These are phyloP conservation scores for Piscicola geometra DNA, from an alignment of 2,888 invertebrate genomes.

Conservation along the genomic window DNA sequence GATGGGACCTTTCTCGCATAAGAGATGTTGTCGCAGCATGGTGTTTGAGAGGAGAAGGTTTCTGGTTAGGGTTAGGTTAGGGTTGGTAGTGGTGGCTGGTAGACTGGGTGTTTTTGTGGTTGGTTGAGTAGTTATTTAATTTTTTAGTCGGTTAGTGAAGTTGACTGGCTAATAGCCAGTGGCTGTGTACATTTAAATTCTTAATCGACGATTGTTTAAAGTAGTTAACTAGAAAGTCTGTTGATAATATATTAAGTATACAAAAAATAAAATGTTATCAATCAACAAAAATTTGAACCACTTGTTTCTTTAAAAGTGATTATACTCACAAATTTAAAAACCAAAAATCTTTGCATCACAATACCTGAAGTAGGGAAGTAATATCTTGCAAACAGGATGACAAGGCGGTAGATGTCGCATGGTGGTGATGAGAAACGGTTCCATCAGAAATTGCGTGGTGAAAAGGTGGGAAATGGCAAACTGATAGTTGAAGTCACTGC, in stretches of 20 bases:
- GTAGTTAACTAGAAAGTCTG: no score
- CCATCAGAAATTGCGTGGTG: constrained; percentile 46
- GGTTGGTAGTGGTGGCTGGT: neutral
- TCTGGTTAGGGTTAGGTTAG: no score
- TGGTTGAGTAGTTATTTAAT: no score
- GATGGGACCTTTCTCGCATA: constrained; percentile 39
- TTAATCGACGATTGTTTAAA: neutral
- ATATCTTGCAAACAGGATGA: constrained; percentile 57
- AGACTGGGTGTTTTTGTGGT: neutral
- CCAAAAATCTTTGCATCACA: no score
- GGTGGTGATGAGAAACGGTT: constrained; percentile 56
- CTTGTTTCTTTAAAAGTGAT: no score
- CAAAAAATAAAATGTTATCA: no score
- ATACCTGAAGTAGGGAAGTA: constrained; percentile 57
- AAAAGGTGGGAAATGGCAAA: constrained; percentile 40
- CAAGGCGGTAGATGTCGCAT: constrained; percentile 57
- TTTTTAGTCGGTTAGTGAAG: neutral
- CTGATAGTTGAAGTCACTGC: constrained; percentile 48
- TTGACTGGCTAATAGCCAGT: neutral
- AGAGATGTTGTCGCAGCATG: constrained; percentile 38
- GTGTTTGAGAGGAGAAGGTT: constrained; percentile 41
- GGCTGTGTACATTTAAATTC: no score
- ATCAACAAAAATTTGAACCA: no score
- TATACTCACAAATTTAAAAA: no score
- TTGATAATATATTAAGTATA: no score